A percentile compares a stretch with the other conserved stretches of the same genome.
Evolutionary conservation across 2,797 vertebrate genomes (phyloP).

Genomic region (Calcarius lapponicus): DNA sequence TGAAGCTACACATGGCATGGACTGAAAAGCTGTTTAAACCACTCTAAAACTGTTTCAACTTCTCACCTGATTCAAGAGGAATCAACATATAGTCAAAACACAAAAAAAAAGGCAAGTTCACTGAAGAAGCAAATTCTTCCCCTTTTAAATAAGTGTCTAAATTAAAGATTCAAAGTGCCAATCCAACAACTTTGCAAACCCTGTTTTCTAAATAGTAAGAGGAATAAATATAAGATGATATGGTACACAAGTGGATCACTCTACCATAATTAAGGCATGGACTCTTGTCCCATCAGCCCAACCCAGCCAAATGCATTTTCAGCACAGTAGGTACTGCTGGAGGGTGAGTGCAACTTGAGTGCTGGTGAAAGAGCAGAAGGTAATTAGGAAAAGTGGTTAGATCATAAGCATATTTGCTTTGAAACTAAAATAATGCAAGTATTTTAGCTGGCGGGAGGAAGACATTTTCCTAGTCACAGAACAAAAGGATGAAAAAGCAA

Average conservation of each 20-base stretch:
- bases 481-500: background rate
- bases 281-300: background rate
- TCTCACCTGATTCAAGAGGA: background rate
- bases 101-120: background rate
- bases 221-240: background rate
- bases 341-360: background rate
- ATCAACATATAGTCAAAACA: background rate
- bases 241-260: background rate
- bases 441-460: background rate
- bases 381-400: background rate
- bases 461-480: background rate
- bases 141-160: background rate
- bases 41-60: background rate
- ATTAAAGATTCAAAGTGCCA: background rate
- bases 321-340: background rate
- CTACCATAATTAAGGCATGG: background rate
- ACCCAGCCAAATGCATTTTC: background rate
- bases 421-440: constrained; percentile 26
- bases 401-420: background rate
- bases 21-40: background rate
- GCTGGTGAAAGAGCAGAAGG: constrained; percentile 16
- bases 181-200: background rate
- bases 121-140: background rate
- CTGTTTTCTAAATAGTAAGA: background rate
- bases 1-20: fast-evolving